Conservation (phyloP, 2,113 vertebrate species). For the Urocolius indicus region DNA sequence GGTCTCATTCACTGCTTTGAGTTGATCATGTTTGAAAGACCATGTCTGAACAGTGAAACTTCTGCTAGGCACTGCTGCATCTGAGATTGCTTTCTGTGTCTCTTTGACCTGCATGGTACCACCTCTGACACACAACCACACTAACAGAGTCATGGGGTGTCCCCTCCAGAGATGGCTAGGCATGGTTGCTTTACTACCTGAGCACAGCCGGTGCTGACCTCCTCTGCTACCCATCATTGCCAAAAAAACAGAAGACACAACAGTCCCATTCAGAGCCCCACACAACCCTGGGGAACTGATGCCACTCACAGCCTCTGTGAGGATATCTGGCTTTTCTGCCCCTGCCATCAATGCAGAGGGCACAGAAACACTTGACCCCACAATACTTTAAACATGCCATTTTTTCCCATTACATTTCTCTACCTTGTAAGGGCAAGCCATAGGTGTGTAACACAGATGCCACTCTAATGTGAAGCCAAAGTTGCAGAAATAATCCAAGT, state of each 20-base stretch:
- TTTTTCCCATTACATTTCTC: not conserved
- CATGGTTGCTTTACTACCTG: not conserved
- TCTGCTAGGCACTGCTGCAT: not conserved
- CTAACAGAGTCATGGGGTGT: rapidly evolving
- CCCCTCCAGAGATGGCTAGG: not conserved
- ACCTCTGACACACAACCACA: rapidly evolving
- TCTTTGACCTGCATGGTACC: not conserved
- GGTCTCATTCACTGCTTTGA: not conserved
- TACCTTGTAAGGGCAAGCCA: not conserved
- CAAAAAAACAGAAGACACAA: not conserved
- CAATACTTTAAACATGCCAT: not conserved
- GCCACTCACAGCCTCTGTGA: not conserved
- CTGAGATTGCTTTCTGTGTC: not conserved
- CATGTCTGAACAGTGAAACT: not conserved
- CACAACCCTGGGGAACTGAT: rapidly evolving
- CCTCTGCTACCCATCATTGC: not conserved
- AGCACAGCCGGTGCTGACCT: not conserved
- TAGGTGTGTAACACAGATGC: not conserved
- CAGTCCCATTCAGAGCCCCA: not conserved
- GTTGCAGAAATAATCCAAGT: not conserved
- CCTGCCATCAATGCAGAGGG: not conserved
- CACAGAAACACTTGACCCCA: not conserved
- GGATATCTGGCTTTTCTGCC: not conserved
- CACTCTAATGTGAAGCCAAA: not conserved
- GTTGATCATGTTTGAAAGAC: not conserved